Conservation (phyloP, 2,113 vertebrate species). For the Prinia subflava region DNA sequence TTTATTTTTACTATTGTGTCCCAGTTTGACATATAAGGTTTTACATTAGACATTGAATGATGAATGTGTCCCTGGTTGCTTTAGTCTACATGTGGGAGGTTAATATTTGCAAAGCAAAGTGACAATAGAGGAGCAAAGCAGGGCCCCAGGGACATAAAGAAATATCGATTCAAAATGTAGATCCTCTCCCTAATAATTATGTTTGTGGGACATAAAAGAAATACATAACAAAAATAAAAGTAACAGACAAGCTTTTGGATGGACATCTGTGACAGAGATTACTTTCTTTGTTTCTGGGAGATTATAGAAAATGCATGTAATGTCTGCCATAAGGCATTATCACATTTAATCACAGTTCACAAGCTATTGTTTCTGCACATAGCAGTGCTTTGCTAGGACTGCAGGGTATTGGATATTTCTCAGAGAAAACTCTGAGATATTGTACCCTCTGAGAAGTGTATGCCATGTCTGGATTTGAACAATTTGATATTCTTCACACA, state of each 20-base stretch:
- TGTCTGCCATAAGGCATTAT: neutral
- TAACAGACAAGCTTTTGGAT: neutral
- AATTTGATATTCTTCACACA: neutral
- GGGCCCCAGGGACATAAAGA: neutral
- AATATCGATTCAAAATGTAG: neutral
- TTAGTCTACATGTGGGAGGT: neutral
- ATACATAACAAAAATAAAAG: neutral
- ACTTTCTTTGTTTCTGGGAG: neutral
- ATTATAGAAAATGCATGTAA: neutral
- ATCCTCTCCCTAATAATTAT: neutral
- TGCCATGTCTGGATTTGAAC: neutral
- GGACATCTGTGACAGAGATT: neutral
- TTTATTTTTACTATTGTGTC: neutral
- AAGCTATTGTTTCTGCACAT: neutral
- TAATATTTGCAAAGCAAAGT: neutral
- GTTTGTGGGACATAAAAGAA: neutral
- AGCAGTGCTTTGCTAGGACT: neutral
- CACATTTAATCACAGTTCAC: slow-evolving; percentile 20
- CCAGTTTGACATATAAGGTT: neutral
- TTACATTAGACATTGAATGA: neutral
- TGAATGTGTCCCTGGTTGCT: neutral
- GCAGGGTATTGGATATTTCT: neutral
- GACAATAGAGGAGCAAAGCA: neutral
- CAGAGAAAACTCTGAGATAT: neutral
- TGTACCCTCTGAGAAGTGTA: neutral